A percentile compares a stretch with the other conserved stretches of the same genome.
Evolutionary conservation across 2,113 vertebrate genomes (phyloP).

Genomic region (Athene cunicularia): DNA sequence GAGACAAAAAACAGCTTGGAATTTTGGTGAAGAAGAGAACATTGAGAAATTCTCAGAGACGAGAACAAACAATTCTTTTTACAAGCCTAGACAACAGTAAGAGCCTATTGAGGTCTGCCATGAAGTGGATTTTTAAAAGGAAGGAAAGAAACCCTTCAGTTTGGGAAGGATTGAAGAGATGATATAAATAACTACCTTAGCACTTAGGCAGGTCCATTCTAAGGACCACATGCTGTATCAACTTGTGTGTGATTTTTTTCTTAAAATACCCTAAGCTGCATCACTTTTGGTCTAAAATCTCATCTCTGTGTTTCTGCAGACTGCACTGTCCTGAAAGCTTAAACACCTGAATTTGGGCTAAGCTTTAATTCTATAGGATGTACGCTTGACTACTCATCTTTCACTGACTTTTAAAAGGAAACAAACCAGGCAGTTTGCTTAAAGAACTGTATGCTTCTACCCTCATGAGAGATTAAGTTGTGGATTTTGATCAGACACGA

Average conservation of each 20-base stretch:
- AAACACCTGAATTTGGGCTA: neutral
- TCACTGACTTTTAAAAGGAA: neutral
- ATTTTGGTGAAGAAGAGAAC: neutral
- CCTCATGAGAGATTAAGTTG: neutral
- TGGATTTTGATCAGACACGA: neutral
- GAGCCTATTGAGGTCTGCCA: neutral
- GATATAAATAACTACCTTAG: neutral
- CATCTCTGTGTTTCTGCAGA: neutral
- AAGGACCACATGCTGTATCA: neutral
- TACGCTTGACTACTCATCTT: neutral
- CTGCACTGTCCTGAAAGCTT: neutral
- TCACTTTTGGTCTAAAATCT: neutral
- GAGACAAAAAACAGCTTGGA: neutral
- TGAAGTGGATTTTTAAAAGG: neutral
- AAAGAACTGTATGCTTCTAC: neutral
- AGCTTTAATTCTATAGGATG: neutral
- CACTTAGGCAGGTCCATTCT: neutral
- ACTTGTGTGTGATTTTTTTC: neutral
- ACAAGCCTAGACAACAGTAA: neutral
- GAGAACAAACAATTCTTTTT: slow-evolving; percentile 38
- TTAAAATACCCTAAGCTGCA: neutral
- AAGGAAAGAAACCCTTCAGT: neutral
- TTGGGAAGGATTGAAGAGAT: neutral
- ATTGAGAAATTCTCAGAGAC: neutral
- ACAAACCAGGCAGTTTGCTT: neutral